These are phyloP conservation scores for Sceliomorpha sp. DNA, from an alignment of 2,888 invertebrate species.

Conservation along the genomic window DNA sequence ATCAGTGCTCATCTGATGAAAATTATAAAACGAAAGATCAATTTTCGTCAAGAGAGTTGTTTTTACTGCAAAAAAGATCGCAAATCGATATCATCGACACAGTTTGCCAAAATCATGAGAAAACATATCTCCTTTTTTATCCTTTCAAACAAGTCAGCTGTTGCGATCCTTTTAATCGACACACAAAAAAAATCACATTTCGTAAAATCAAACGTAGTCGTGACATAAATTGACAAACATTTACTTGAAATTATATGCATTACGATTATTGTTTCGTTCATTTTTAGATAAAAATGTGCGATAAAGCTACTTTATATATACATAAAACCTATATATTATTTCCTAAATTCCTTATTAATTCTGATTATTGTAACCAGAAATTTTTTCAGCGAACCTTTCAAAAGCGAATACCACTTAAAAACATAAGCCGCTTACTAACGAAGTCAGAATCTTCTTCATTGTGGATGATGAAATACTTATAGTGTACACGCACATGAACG, in stretches of 20 bases:
- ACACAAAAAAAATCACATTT: constrained; percentile 4
- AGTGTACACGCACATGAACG: too few species aligned
- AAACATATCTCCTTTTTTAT: constrained; percentile 12
- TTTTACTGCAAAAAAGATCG: constrained; percentile 15
- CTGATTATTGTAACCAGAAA: too few species aligned
- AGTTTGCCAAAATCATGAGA: constrained; percentile 14
- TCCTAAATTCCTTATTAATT: too few species aligned
- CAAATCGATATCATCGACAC: background rate
- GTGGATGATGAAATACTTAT: constrained; percentile 4
- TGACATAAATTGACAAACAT: too few species aligned
- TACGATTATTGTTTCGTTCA: too few species aligned
- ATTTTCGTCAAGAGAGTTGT: constrained; percentile 16
- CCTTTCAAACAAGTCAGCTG: background rate
- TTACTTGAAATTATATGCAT: too few species aligned
- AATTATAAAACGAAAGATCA: constrained; percentile 3
- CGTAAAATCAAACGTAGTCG: too few species aligned
- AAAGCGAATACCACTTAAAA: constrained; percentile 17
- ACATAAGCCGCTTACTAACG: constrained; percentile 25
- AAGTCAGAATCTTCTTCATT: constrained; percentile 11
- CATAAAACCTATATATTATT: too few species aligned
- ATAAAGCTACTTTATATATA: too few species aligned
- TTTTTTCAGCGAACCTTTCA: too few species aligned
- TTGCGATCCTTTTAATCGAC: constrained; percentile 10
- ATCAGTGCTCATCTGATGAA: constrained; percentile 9
- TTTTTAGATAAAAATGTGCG: too few species aligned